phyloP scores from a whole-genome alignment of 2,113 vertebrate genomes.

The Cyanistes caeruleus region DNA sequence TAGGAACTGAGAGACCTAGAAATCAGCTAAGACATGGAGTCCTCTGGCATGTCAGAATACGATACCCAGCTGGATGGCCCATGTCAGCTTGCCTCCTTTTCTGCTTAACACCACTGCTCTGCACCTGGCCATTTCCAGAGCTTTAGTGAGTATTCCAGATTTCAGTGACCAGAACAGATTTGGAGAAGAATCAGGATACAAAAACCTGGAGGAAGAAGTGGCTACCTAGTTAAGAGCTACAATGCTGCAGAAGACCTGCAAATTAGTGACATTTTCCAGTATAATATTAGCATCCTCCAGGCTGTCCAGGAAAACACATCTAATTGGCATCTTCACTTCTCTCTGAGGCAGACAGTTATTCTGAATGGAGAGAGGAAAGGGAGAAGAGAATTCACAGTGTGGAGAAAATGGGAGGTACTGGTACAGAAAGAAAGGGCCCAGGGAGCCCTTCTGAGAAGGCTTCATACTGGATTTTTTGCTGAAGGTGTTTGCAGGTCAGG shows the following conservation, averaged over 20 bases:
- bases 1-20: background rate
- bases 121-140: background rate
- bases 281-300: background rate
- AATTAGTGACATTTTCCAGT: background rate
- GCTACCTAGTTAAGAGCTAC: background rate
- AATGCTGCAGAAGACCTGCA: background rate
- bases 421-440: background rate
- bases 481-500: background rate
- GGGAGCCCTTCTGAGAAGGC: background rate
- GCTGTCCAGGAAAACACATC: background rate
- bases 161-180: background rate
- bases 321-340: background rate
- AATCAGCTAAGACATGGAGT: background rate
- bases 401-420: background rate
- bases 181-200: background rate
- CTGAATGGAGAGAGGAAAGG: background rate
- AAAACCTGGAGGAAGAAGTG: background rate
- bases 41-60: background rate
- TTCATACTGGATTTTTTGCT: background rate
- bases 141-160: background rate
- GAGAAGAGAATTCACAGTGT: background rate
- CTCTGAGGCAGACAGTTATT: background rate
- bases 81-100: background rate
- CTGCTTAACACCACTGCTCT: background rate
- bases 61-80: rapidly evolving